Base-by-base conservation (phyloP, 1,140 invertebrate species). In the Bombus huntii region DNA sequence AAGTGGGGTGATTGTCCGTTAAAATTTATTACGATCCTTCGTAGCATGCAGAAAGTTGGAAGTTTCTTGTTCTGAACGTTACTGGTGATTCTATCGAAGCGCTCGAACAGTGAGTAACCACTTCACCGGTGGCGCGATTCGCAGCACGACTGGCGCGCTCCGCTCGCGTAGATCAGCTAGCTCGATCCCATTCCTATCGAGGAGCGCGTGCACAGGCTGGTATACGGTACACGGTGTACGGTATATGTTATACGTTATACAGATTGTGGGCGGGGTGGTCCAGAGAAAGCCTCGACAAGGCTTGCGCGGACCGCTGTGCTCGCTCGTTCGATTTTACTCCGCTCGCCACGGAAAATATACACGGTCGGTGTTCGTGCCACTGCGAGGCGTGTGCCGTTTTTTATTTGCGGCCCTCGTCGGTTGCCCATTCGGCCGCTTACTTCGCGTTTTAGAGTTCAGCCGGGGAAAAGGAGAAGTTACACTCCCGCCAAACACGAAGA, bases 241-340 rank as follows among this genome's bases (percentile, higher is more conserved):
- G 83, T 80, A 81, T 81, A 81, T 57, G 83, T 73, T 85, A 79
- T 85, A 81, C 83, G 78, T 80, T 85, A 75, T n/a, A 85, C 70
- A 47, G 83, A 88, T 92, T 89, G 93, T 93, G 93, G 93, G 93
- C 93, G 93, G 92, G 91, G 91, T 94, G 92, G 91, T 92, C 92
- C 93, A 93, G 93, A 94, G 93, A 94, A 94, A 94, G 93, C 93
- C 86, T 89, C 85, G 88, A 62, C 70, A 82, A 81, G 71, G 79
- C 88, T 70, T 66, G 88, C 47, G 79, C 79, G 65, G 65, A 34
- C 77, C 65, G 71, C 28, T 57, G 78, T 66, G 88, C 62, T 77
- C 66, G 87, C 39, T 76, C 87, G 73, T 73, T 82, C 78, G 82
- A 37, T 18, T 65, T 84, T 47, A 31, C 82, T 75, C 72, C 86